Conservation (phyloP, 2,888 invertebrate species). For the Steinernema scapterisci region DNA sequence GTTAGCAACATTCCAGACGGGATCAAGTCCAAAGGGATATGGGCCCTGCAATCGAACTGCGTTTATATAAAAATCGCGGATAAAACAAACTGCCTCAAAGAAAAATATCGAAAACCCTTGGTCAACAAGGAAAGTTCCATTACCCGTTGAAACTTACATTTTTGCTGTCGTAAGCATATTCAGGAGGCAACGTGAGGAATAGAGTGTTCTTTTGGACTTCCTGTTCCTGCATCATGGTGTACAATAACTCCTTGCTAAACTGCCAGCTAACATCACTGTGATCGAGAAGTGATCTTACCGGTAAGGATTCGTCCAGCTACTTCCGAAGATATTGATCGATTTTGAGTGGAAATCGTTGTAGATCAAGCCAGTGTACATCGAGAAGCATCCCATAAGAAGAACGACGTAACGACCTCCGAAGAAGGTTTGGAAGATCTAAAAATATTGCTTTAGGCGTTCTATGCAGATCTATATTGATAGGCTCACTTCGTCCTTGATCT, state of each 20-base stretch:
- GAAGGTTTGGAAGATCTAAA: constrained; percentile 93
- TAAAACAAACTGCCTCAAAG: too few species aligned
- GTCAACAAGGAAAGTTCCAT: too few species aligned
- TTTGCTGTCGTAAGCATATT: constrained; percentile 45
- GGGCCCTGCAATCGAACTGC: constrained; percentile 43
- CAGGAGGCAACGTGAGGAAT: constrained; percentile 44
- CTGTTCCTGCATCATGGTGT: constrained; percentile 39
- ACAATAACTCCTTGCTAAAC: constrained; percentile 41
- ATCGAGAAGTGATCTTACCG: constrained; percentile 33
- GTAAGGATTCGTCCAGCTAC: constrained; percentile 56
- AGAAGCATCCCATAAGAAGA: constrained; percentile 60
- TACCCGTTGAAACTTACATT: too few species aligned
- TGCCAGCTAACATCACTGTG: background rate
- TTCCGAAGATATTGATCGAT: constrained; percentile 90
- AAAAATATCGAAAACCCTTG: constrained; percentile 75
- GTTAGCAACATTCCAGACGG: constrained; percentile 65
- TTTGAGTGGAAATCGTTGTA: constrained; percentile 98
- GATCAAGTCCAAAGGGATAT: constrained; percentile 63
- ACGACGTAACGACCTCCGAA: constrained; percentile 89
- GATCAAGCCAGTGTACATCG: constrained; percentile 77
- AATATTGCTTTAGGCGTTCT: constrained; percentile 40
- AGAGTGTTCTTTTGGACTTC: background rate
- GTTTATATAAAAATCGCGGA: constrained; percentile 2
- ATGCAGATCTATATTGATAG: background rate
- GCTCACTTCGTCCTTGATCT: constrained; percentile 59